Evolutionary conservation across 1,140 invertebrate genomes (phyloP), one percentile per base, ranked within the genome.

Genomic region (Sarcophaga peregrina): DNA sequence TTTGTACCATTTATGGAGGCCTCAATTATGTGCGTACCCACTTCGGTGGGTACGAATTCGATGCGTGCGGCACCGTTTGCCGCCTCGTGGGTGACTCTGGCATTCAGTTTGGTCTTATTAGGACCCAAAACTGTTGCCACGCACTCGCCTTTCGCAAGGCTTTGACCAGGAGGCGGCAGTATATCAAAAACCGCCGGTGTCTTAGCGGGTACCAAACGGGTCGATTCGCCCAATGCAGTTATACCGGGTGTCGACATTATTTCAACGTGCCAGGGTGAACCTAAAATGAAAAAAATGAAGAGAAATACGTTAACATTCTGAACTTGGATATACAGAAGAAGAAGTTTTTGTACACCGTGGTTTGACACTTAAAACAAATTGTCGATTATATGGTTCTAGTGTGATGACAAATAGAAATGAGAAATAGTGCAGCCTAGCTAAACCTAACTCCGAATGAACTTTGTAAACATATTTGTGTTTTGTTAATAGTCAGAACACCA

Each of bases 21-120:
- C 91, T 98, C 97, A 84, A 98, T 95, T 47, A 97, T 92, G 90
- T 98, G 97, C 85, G 95, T 97, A 86, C 97, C 97, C 84, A 98
- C 97, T 92, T 98, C 97, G 72, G 93, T 94, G 11, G 97, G 97
- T 52, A 95, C 95, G 90, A 98, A 98, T 90, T 98, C 96, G 50
- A 98, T 95, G 80, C 94, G 94, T 91, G 96, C 96, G 78, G 96
- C 94, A 84, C 96, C 96, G 75, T 90, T 90, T 88, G 90, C 90
- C 94, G 92, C 73, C 95, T 93, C 86, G 93, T 94, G 85, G 95
- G 93, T 85, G 95, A 94, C 89, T 95, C 94, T 83, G 95, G 91
- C 82, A 96, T 94, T 85, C 62, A 90, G 87, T 84, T 90, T 93
- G 89, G 91, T 93, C 92, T 90, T 91, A 91, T 85, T 92, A 89